phyloP scores from a whole-genome alignment of 2,113 vertebrate species.

The Circaetus cinerascens region DNA sequence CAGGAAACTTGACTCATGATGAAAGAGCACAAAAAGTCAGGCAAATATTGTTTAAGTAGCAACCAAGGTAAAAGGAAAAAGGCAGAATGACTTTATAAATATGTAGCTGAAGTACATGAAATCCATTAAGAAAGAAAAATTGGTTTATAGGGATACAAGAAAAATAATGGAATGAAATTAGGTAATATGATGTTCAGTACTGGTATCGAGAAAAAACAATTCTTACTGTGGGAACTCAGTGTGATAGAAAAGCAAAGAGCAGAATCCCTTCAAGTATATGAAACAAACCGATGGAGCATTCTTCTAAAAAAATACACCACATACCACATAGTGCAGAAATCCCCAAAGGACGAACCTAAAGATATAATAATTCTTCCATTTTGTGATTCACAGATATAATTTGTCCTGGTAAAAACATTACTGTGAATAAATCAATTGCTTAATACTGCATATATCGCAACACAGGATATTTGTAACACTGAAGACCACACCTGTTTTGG shows the following conservation, averaged over 20 bases:
- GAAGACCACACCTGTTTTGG: not conserved
- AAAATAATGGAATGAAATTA: not conserved
- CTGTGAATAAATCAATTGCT: slow-evolving; percentile 1
- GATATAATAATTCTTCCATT: not conserved
- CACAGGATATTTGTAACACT: not conserved
- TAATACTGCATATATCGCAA: not conserved
- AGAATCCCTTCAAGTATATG: not conserved
- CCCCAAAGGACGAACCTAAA: not conserved
- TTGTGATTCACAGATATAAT: slow-evolving; percentile 40
- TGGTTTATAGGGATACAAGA: not conserved
- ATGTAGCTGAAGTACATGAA: not conserved
- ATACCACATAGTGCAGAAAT: not conserved
- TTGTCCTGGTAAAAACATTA: not conserved
- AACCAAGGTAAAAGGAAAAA: not conserved
- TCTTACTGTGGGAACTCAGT: not conserved
- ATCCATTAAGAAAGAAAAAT: not conserved
- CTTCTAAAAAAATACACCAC: not conserved
- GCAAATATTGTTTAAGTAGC: not conserved
- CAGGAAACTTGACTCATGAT: not conserved
- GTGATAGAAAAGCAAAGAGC: not conserved
- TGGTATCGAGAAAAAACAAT: not conserved
- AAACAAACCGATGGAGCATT: not conserved
- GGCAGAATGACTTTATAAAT: not conserved
- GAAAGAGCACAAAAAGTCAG: not conserved
- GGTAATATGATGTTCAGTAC: not conserved